These are phyloP conservation scores for Euborellia annulipes DNA, from an alignment of 1,140 invertebrate species.

Conservation along the genomic window DNA sequence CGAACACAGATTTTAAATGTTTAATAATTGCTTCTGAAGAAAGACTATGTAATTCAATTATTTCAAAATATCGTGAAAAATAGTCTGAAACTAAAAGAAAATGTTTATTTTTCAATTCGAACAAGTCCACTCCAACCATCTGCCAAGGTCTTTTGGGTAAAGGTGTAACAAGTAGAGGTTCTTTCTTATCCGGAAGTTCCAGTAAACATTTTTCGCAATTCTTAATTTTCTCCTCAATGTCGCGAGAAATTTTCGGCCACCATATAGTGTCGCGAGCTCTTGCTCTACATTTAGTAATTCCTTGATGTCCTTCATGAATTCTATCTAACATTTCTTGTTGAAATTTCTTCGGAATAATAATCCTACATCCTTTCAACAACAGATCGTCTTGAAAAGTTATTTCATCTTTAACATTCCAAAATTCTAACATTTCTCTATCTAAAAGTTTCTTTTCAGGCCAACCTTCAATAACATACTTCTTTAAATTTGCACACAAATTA, in stretches of 20 bases:
- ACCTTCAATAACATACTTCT: not conserved
- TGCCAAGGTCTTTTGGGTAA: not conserved
- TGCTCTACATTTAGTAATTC: not conserved
- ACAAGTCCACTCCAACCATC: not conserved
- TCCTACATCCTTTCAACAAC: not conserved
- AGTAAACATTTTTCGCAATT: not conserved
- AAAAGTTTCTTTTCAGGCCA: not conserved
- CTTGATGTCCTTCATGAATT: constrained; percentile 2
- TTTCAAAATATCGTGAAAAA: not conserved
- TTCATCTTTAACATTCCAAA: not conserved
- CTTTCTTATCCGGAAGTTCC: not conserved
- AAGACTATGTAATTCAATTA: not conserved
- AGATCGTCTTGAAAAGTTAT: not conserved
- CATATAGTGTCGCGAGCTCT: not conserved
- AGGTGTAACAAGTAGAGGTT: not conserved
- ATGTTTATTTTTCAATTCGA: not conserved
- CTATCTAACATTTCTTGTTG: not conserved
- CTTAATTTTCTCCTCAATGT: not conserved
- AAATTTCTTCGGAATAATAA: not conserved
- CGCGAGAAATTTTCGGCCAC: not conserved
- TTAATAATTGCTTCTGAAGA: not conserved
- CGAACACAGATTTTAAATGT: not conserved
- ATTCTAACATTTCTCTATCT: not conserved
- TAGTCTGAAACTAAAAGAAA: not conserved
- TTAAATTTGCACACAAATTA: not conserved